Conservation (phyloP, 2,888 invertebrate genomes). For the Galerucella nymphaeae region DNA sequence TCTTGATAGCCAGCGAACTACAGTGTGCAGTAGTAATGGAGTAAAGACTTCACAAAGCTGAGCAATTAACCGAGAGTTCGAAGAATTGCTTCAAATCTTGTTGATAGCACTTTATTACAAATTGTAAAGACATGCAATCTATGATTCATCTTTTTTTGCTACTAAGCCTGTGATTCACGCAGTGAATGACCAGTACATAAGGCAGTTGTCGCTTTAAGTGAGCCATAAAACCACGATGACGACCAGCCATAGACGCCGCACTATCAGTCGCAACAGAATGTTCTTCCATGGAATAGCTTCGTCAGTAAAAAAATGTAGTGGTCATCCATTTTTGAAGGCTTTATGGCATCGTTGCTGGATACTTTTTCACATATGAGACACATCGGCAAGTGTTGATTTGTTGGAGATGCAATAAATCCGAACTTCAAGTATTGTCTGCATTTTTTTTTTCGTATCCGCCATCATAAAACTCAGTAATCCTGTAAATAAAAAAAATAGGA, state of each 20-base stretch:
- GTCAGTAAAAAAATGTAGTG: too few species aligned
- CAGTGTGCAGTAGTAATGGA: constrained; percentile 20
- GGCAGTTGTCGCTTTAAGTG: constrained; percentile 16
- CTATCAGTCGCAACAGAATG: constrained; percentile 20
- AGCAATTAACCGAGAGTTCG: too few species aligned
- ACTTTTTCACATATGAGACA: constrained; percentile 2
- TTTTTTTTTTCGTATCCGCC: too few species aligned
- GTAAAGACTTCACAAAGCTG: constrained; percentile 20
- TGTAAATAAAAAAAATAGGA: too few species aligned
- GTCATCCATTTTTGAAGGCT: too few species aligned
- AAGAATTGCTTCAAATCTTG: constrained; percentile 21
- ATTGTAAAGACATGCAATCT: constrained; percentile 16
- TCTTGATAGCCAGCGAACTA: constrained; percentile 16
- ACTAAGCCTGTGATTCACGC: constrained; percentile 26
- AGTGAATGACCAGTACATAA: constrained; percentile 17
- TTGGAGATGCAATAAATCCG: constrained; percentile 1
- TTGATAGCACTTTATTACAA: constrained; percentile 8
- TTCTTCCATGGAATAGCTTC: too few species aligned
- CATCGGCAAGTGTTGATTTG: constrained; percentile 1
- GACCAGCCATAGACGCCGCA: constrained; percentile 18
- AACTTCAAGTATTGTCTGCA: not conserved
- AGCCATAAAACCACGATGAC: constrained; percentile 23
- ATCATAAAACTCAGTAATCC: too few species aligned
- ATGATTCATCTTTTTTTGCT: constrained; percentile 25
- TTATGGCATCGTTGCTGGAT: not conserved